Evolutionary conservation across 2,113 vertebrate genomes (phyloP).

Genomic region (Sardina pilchardus): DNA sequence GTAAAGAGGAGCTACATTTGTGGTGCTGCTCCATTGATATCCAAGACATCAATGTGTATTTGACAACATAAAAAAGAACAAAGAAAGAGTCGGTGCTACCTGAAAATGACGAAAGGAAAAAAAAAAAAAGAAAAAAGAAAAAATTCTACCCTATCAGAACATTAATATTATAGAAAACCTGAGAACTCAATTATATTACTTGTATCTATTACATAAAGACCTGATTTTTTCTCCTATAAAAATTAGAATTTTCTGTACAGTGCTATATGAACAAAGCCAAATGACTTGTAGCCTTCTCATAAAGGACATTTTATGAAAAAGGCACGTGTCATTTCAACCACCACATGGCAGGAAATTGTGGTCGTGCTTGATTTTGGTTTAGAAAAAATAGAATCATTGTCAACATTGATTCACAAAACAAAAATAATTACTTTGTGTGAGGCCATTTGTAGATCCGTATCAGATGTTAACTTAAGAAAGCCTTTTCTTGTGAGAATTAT

Average conservation of each 20-base stretch:
- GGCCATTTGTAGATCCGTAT: constrained; percentile 52
- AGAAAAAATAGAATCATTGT: constrained; percentile 79
- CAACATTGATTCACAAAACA: constrained; percentile 70
- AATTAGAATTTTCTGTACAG: constrained; percentile 82
- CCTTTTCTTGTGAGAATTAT: constrained; percentile 58
- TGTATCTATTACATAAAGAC: constrained; percentile 79
- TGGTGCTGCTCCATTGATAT: background rate
- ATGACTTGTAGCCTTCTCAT: constrained; percentile 72
- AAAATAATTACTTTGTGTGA: constrained; percentile 63
- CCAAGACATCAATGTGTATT: constrained; percentile 68
- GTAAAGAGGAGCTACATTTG: background rate
- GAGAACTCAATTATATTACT: constrained; percentile 79
- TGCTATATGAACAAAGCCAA: constrained; percentile 78
- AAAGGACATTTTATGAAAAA: constrained; percentile 72
- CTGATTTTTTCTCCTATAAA: constrained; percentile 80
- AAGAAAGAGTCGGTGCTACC: constrained; percentile 58
- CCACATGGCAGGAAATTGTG: constrained; percentile 74
- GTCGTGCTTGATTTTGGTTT: constrained; percentile 74
- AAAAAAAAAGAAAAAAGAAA: constrained; percentile 43
- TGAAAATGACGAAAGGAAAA: constrained; percentile 66
- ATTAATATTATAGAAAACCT: constrained; percentile 79
- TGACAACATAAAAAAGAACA: constrained; percentile 67
- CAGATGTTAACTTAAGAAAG: constrained; percentile 52
- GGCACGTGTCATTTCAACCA: constrained; percentile 72
- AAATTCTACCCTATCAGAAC: constrained; percentile 66